Evolutionary conservation across 2,888 invertebrate genomes (phyloP).

Genomic region (Agrenia bidenticulata): DNA sequence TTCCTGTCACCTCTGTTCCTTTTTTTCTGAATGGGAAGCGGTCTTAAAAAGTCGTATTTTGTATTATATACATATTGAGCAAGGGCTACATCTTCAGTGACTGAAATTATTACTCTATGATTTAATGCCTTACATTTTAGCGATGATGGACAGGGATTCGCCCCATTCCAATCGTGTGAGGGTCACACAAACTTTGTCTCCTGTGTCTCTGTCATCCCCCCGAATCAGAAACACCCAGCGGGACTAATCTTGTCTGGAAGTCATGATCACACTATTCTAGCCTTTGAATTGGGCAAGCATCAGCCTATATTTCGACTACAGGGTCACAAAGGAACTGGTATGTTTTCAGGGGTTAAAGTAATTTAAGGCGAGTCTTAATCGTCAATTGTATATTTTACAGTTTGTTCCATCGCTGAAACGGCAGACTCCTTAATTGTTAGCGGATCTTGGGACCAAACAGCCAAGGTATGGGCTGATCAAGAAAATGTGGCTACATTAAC

Average conservation of each 20-base stretch:
- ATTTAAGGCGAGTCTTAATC: not conserved
- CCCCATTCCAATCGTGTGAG: conserved; percentile 67
- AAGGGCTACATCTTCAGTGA: too few species aligned
- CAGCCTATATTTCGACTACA: conserved; percentile 69
- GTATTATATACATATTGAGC: too few species aligned
- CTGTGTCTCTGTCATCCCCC: conserved; percentile 74
- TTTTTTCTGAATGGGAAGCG: too few species aligned
- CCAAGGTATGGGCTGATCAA: conserved; percentile 74
- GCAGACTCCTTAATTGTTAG: conserved; percentile 67
- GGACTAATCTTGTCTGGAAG: conserved; percentile 85
- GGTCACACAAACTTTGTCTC: conserved; percentile 86
- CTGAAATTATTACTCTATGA: too few species aligned
- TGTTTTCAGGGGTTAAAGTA: conserved; percentile 19
- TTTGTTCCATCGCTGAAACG: conserved; percentile 59
- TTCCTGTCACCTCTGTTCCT: too few species aligned
- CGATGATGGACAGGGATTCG: conserved; percentile 31
- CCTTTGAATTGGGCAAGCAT: conserved; percentile 71
- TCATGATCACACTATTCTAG: conserved; percentile 79
- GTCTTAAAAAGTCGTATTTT: too few species aligned
- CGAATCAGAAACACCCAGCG: conserved; percentile 68
- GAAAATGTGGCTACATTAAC: conserved; percentile 63
- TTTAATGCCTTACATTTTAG: conserved; percentile 18
- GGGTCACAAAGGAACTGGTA: conserved; percentile 75
- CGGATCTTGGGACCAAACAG: conserved; percentile 91
- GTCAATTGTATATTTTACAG: conserved; percentile 54